Base-by-base conservation (phyloP, 2,888 invertebrate species). In the Chromoteleia sp. region DNA sequence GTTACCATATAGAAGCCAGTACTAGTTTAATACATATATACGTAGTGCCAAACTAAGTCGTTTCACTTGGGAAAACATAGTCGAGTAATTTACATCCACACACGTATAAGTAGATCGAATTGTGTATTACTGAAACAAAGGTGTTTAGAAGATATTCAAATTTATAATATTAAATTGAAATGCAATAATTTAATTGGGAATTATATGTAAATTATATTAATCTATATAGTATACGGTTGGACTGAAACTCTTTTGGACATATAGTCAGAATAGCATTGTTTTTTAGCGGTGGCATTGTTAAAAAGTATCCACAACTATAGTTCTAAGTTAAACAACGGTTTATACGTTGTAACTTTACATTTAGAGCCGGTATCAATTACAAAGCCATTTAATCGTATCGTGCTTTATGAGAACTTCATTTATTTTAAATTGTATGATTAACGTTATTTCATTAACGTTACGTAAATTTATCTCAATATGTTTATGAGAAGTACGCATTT, bases 1-100 rank as follows among this genome's bases (percentile, higher is more conserved):
- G 65, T 36, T 33, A 17, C 5, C n/a, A 12, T 19, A 14, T 14
- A 17, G 50, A 33, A 33, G 61, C 30, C n/a, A 15, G 59, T n/a
- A 5, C 15, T 10, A 15, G 43, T 29, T 61, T 63, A 33, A 39
- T 52, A n/a, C n/a, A n/a, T n/a, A n/a, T n/a, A n/a, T n/a, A n/a
- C n/a, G n/a, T n/a, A n/a, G 52, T 65, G 25, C n/a, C 65, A 12
- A 25, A 59, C 30, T 21, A 21, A 63, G 36, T 19, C 19, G 8
- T 7, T 63, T 17, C 14, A 29, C n/a, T 61, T 30, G 63, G 10
- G 15, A 48, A 48, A 63, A 36, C 25, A 41, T n/a, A 19, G 19
- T 15, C 15, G 30, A 10, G 58, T 19, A 0, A 59, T 59, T 59
- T 43, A 17, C 43, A 29, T 25, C 36, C 5, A 12, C 8, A 19